These are phyloP conservation scores for Brenthis ino DNA, from an alignment of 2,888 invertebrate species.

Conservation along the genomic window DNA sequence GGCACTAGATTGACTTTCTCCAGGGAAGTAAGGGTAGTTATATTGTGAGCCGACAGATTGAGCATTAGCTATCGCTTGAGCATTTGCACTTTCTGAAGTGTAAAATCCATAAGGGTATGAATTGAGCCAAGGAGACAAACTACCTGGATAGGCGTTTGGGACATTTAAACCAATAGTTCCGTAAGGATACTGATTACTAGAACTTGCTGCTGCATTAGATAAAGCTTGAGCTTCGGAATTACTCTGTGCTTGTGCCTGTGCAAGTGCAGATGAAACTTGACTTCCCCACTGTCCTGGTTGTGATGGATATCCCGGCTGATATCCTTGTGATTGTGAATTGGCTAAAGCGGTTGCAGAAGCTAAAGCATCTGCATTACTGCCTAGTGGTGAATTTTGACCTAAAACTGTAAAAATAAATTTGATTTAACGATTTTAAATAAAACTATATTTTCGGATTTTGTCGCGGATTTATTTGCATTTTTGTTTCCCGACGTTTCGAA, in stretches of 20 bases:
- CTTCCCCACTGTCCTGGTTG: conserved; percentile 4
- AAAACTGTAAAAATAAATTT: neutral
- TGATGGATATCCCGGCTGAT: conserved; percentile 11
- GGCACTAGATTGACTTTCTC: conserved; percentile 1
- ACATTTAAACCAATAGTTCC: neutral
- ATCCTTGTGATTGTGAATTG: conserved; percentile 15
- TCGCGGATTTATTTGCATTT: too few species aligned
- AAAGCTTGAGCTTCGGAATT: neutral
- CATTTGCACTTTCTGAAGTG: conserved; percentile 1
- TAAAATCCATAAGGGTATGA: too few species aligned
- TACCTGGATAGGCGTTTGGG: neutral
- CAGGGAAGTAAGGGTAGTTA: neutral
- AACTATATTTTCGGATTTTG: too few species aligned
- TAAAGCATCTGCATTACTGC: conserved; percentile 8
- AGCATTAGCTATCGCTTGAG: conserved; percentile 7
- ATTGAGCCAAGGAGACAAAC: too few species aligned
- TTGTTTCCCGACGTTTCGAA: too few species aligned
- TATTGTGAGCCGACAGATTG: conserved; percentile 8
- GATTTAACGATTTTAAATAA: neutral
- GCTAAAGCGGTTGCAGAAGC: conserved; percentile 19
- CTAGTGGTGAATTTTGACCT: conserved; percentile 1
- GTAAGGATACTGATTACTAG: neutral
- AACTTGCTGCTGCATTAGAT: neutral
- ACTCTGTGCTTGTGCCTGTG: conserved; percentile 17
- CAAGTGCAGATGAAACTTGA: conserved; percentile 17